Conservation (phyloP, 2,113 vertebrate species). For the Trematocara unimaculatum region DNA sequence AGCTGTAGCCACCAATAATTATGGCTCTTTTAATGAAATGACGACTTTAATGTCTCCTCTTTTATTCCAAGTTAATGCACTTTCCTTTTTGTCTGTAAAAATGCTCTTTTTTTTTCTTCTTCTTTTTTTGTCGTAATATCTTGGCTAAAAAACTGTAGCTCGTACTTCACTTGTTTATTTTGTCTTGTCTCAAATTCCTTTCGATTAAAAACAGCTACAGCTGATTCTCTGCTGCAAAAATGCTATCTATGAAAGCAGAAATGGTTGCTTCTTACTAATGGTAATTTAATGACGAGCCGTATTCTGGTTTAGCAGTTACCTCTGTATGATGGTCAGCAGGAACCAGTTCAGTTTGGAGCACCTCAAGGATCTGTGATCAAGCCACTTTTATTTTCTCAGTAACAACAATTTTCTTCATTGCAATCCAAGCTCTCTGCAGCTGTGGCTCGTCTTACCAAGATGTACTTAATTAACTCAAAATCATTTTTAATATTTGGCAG, state of each 20-base stretch:
- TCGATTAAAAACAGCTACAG: background rate
- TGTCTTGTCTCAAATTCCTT: background rate
- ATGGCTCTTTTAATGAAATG: slow-evolving; percentile 39
- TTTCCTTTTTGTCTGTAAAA: slow-evolving; percentile 9
- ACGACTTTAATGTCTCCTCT: slow-evolving; percentile 31
- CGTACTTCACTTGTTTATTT: background rate
- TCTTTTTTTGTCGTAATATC: background rate
- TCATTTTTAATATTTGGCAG: background rate
- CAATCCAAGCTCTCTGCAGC: background rate
- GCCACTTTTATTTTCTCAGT: background rate
- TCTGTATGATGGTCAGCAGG: background rate
- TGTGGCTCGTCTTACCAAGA: background rate
- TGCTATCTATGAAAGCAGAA: background rate
- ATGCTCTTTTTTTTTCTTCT: background rate
- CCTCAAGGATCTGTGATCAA: background rate
- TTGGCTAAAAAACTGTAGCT: background rate
- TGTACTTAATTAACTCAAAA: background rate
- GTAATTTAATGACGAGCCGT: background rate
- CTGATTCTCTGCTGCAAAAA: background rate
- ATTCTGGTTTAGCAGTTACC: background rate
- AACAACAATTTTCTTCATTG: background rate
- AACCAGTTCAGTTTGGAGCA: background rate
- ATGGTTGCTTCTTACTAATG: background rate
- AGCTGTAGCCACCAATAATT: slow-evolving; percentile 31
- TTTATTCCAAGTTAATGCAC: background rate